A percentile compares a stretch with the other conserved stretches of the same genome.
Conservation (phyloP, 30 jellyfish, hydroid and myxozoan species). For the Chrysaora quinquecirrha region DNA sequence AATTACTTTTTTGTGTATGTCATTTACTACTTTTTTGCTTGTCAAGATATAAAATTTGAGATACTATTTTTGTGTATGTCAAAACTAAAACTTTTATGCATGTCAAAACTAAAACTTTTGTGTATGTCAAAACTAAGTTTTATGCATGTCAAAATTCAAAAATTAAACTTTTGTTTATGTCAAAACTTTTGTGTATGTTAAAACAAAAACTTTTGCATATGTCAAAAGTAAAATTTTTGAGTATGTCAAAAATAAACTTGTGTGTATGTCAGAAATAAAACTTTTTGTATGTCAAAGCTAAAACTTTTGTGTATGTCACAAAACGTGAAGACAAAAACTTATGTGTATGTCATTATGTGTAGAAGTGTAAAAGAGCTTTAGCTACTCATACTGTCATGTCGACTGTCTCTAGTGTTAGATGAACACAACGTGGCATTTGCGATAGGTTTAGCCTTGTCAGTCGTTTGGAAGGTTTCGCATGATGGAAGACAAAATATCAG, state of each 20-base stretch:
- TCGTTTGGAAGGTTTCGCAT: neutral
- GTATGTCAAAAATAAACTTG: too few species aligned
- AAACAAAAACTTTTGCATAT: too few species aligned
- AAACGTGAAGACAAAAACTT: too few species aligned
- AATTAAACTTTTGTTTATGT: neutral
- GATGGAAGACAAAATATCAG: neutral
- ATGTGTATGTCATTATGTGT: too few species aligned
- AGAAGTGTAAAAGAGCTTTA: too few species aligned
- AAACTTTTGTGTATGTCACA: too few species aligned
- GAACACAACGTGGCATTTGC: neutral
- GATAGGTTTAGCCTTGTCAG: neutral
- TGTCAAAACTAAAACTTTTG: neutral
- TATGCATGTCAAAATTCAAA: too few species aligned
- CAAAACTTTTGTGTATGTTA: too few species aligned
- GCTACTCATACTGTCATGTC: neutral
- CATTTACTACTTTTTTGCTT: neutral
- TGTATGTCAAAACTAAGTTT: neutral
- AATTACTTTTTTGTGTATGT: neutral
- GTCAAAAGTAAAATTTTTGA: too few species aligned
- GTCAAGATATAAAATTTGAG: neutral
- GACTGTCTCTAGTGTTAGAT: neutral
- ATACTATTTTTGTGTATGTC: neutral
- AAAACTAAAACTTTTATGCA: neutral
- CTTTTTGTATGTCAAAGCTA: too few species aligned
- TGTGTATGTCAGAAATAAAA: too few species aligned